Conservation (phyloP, 2,113 vertebrate genomes). For the Natator depressus region DNA sequence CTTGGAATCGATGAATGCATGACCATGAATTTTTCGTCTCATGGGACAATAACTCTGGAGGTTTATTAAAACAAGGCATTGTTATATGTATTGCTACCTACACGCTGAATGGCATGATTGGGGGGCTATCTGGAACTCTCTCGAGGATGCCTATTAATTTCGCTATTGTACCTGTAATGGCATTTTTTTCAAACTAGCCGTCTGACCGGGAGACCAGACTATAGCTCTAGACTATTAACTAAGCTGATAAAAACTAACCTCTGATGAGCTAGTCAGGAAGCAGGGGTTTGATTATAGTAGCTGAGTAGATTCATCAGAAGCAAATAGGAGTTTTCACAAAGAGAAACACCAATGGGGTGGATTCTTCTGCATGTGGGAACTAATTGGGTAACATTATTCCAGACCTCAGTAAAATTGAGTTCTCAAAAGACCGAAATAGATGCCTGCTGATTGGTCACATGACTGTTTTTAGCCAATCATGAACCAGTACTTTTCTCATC, state of each 20-base stretch:
- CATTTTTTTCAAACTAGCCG: background rate
- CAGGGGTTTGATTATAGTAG: background rate
- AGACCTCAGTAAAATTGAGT: background rate
- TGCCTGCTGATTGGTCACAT: background rate
- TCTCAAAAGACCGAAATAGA: background rate
- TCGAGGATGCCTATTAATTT: background rate
- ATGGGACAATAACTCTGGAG: no score
- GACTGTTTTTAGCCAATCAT: background rate
- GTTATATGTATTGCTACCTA: background rate
- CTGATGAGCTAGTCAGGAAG: background rate
- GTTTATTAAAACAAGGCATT: no score
- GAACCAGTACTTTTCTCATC: background rate
- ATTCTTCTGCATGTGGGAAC: background rate
- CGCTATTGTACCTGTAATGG: background rate
- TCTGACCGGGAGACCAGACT: background rate
- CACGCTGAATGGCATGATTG: background rate
- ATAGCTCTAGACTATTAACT: background rate
- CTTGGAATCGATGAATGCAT: no score
- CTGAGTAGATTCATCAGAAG: background rate
- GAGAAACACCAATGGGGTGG: background rate
- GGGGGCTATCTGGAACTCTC: background rate
- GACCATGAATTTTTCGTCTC: no score
- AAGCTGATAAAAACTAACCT: background rate
- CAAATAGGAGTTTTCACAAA: background rate
- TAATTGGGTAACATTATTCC: background rate